Conservation (phyloP, 2,888 invertebrate genomes). For the Thelaira solivaga region DNA sequence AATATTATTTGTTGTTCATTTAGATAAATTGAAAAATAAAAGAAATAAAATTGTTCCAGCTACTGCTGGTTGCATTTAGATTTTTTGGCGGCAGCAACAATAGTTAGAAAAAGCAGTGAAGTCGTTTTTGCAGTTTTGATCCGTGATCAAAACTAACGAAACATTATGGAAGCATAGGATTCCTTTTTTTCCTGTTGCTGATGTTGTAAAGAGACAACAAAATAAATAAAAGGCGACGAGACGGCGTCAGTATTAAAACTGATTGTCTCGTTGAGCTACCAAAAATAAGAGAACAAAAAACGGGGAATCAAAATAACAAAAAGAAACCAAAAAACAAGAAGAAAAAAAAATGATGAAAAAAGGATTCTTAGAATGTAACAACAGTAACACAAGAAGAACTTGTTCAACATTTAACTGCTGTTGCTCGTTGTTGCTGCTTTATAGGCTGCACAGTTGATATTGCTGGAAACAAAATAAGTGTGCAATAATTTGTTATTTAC, state of each 20-base stretch:
- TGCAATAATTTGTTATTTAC: conserved; percentile 67
- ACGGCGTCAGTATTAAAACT: conserved; percentile 62
- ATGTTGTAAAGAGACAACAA: conserved; percentile 43
- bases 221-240: conserved; percentile 60
- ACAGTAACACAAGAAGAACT: conserved; percentile 59
- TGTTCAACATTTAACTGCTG: conserved; percentile 59
- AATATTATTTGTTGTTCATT: conserved; percentile 36
- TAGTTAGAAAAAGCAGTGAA: conserved; percentile 26
- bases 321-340: not conserved
- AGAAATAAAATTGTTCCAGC: not conserved
- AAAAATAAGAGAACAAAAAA: conserved; percentile 9
- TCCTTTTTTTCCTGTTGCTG: not conserved
- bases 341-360: conserved; percentile 19
- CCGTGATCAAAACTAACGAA: conserved; percentile 54
- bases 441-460: conserved; percentile 32
- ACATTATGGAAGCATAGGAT: conserved; percentile 48
- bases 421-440: conserved; percentile 22
- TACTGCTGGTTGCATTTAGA: conserved; percentile 13
- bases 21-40: not conserved
- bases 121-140: conserved; percentile 41
- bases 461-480: conserved; percentile 64
- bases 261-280: conserved; percentile 59
- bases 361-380: conserved; percentile 63
- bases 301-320: not conserved
- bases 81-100: conserved; percentile 8